phyloP scores from a whole-genome alignment of 2,113 vertebrate species.

The Cyphomyrus plagiostoma region DNA sequence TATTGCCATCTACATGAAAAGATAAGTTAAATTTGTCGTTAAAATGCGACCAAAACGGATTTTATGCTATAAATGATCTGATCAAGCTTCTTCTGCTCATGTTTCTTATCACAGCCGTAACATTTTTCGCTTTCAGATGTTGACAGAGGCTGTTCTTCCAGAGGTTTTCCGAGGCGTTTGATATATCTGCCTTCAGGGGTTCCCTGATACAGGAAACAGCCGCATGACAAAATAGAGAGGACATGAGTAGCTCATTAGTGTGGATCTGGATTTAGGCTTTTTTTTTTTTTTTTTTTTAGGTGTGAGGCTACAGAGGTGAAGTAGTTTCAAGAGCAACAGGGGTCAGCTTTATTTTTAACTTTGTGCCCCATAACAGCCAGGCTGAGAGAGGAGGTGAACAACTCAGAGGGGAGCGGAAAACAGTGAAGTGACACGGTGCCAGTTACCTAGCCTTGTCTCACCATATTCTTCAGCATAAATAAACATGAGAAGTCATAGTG shows the following conservation, averaged over 20 bases:
- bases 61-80: neutral
- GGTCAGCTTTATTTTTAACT: neutral
- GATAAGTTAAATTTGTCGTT: slow-evolving; percentile 46
- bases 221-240: neutral
- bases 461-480: slow-evolving; percentile 16
- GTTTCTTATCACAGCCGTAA: slow-evolving; percentile 9
- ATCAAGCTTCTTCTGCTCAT: neutral
- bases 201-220: slow-evolving; percentile 16
- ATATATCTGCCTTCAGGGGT: neutral
- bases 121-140: neutral
- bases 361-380: slow-evolving; percentile 8
- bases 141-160: slow-evolving; percentile 2
- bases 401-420: slow-evolving; percentile 36
- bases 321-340: neutral
- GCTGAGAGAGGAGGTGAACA: slow-evolving; percentile 32
- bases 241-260: slow-evolving; percentile 22
- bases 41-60: slow-evolving; percentile 14
- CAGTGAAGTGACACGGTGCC: slow-evolving; percentile 31
- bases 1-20: slow-evolving; percentile 72
- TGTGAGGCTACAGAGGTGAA: slow-evolving; percentile 18
- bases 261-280: slow-evolving; percentile 21
- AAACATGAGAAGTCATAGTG: slow-evolving; percentile 23
- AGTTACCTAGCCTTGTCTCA: slow-evolving; percentile 5
- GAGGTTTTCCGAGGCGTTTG: neutral
- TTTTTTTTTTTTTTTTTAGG: slow-evolving; percentile 31